These are phyloP conservation scores for Camponotus floridanus DNA, from an alignment of 1,140 invertebrate genomes.

Conservation along the genomic window DNA sequence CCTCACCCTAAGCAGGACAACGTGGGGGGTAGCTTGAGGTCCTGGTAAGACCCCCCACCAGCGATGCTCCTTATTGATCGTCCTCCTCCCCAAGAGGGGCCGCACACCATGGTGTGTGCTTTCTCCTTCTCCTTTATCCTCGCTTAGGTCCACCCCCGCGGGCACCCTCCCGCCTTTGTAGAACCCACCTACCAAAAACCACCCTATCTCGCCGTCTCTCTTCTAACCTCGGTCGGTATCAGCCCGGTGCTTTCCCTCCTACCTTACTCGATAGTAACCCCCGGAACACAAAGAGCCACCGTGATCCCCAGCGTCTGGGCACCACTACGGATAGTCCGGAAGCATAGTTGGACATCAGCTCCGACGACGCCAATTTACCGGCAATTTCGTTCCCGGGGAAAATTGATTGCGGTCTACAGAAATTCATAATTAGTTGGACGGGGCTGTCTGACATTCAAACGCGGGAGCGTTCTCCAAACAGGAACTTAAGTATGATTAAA, in stretches of 20 bases:
- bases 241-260: conserved; percentile 36
- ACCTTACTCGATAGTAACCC: conserved; percentile 72
- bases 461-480: conserved; percentile 56
- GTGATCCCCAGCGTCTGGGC: conserved; percentile 74
- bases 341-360: conserved; percentile 70
- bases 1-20: conserved; percentile 83
- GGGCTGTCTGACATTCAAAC: conserved; percentile 67
- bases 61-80: conserved; percentile 86
- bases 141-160: conserved; percentile 85
- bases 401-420: conserved; percentile 75
- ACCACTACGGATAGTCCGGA: conserved; percentile 71
- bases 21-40: conserved; percentile 83
- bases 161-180: conserved; percentile 83
- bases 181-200: conserved; percentile 84
- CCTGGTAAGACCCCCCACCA: conserved; percentile 85
- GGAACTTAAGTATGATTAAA: conserved; percentile 73
- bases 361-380: conserved; percentile 76
- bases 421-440: conserved; percentile 76
- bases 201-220: conserved; percentile 74
- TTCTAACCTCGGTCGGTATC: conserved; percentile 47
- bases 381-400: conserved; percentile 77
- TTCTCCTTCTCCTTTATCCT: conserved; percentile 86
- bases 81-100: conserved; percentile 80
- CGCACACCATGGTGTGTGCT: conserved; percentile 76
- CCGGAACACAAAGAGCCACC: conserved; percentile 72